phyloP scores from a whole-genome alignment of 2,888 invertebrate genomes.

The Ormyrus rosae region DNA sequence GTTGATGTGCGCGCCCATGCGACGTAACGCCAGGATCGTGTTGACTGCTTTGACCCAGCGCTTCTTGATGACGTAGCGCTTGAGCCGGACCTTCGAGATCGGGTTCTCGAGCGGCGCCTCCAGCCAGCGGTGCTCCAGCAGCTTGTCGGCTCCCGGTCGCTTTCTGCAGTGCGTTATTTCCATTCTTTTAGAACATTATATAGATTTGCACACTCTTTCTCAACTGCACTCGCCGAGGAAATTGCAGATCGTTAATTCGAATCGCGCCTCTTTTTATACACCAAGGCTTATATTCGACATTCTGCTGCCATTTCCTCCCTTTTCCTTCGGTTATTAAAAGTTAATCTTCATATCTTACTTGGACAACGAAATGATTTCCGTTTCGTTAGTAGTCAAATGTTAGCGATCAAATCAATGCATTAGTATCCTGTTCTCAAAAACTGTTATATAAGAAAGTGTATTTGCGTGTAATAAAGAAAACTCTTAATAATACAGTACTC shows the following conservation, averaged over 20 bases:
- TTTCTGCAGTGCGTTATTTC: slow-evolving; percentile 77
- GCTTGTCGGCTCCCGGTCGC: slow-evolving; percentile 84
- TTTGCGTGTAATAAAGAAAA: slow-evolving; percentile 35
- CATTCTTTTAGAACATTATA: not conserved
- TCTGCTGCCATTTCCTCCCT: not conserved
- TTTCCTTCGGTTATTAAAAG: not conserved
- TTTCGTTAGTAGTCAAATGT: slow-evolving; percentile 28
- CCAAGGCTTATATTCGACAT: not conserved
- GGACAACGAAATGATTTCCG: not conserved
- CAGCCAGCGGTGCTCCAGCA: slow-evolving; percentile 89
- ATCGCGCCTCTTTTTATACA: too few relatives aligned
- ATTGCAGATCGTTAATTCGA: too few relatives aligned
- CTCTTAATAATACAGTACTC: slow-evolving; percentile 16
- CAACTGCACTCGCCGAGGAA: too few relatives aligned
- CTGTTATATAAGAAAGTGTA: not conserved
- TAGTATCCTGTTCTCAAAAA: slow-evolving; percentile 20
- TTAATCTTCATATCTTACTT: not conserved
- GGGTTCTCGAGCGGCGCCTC: slow-evolving; percentile 81
- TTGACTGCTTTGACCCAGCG: slow-evolving; percentile 94
- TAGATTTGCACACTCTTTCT: slow-evolving; percentile 2
- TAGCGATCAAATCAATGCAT: slow-evolving; percentile 40
- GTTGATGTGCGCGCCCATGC: slow-evolving; percentile 91
- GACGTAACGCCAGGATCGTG: slow-evolving; percentile 88
- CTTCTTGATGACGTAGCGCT: slow-evolving; percentile 92
- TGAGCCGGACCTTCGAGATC: slow-evolving; percentile 87